These are phyloP conservation scores for Sinocyclocheilus maitianheensis DNA, from an alignment of 2,113 vertebrate genomes.

Conservation along the genomic window DNA sequence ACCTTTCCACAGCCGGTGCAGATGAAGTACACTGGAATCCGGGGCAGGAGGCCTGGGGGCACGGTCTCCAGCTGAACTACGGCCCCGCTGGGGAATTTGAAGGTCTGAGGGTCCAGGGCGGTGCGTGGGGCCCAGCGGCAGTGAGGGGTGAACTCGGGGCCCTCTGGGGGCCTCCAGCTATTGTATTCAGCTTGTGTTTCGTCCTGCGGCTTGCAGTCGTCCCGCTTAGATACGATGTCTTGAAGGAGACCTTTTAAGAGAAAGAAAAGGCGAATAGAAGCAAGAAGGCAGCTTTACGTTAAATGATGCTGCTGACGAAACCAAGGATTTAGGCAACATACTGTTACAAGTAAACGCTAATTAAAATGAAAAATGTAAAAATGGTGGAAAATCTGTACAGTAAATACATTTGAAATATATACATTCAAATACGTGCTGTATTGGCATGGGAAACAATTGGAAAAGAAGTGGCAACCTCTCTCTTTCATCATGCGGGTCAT, in stretches of 20 bases:
- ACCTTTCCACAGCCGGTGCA: slow-evolving; percentile 84
- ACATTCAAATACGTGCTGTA: background rate
- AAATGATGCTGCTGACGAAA: background rate
- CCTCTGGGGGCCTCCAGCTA: slow-evolving; percentile 60
- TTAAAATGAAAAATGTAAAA: background rate
- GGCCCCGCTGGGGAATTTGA: slow-evolving; percentile 49
- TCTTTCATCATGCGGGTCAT: slow-evolving; percentile 74
- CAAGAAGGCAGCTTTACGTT: background rate
- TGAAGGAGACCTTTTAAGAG: slow-evolving; percentile 50
- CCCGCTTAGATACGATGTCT: slow-evolving; percentile 21
- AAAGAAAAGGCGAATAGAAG: background rate
- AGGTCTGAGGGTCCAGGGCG: slow-evolving; percentile 51
- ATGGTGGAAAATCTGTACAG: background rate
- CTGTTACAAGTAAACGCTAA: background rate
- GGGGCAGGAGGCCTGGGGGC: slow-evolving; percentile 72
- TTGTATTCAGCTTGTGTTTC: slow-evolving; percentile 43
- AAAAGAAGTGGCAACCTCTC: slow-evolving; percentile 53
- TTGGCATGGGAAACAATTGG: background rate
- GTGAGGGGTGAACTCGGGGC: slow-evolving; percentile 58
- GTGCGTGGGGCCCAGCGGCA: slow-evolving; percentile 63
- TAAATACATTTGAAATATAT: background rate
- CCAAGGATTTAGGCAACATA: background rate
- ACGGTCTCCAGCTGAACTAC: slow-evolving; percentile 74
- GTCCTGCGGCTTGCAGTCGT: slow-evolving; percentile 2
- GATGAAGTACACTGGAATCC: slow-evolving; percentile 75